Base-by-base conservation (phyloP, 2,888 invertebrate genomes). In the Nomada flava region DNA sequence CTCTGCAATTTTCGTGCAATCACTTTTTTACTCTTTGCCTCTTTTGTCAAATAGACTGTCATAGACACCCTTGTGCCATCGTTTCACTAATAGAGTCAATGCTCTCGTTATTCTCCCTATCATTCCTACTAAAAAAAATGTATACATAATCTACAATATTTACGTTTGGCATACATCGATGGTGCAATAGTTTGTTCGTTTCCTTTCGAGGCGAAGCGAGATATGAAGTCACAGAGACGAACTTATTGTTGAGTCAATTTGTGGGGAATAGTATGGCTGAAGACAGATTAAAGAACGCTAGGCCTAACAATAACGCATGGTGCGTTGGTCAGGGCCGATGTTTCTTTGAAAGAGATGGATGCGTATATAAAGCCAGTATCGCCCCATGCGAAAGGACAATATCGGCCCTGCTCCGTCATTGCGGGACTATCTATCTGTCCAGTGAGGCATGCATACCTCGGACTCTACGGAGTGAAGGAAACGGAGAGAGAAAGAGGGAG, bases 401-500 rank as follows among this genome's bases (percentile, higher is more conserved):
- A 75, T 74, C 72, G 75, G 76, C 82, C 83, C 71, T 83, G 90
- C 88, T 80, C 75, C 83, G 87, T 90, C 89, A 90, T 83, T 82
- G 86, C 83, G 76, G 82, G 84, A 75, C 89, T 84, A 90, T 90
- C 88, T 90, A 85, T 90, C 88, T 82, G 85, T 82, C 86, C 89
- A 82, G 85, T 65, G 88, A 90, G 72, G 84, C 89, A 89, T 90
- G 86, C 90, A 79, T 86, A 83, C 86, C 83, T 83, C 86, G 64
- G 84, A 82, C 83, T 84, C 70, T 47, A 72, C 69, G 13, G 23
- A 36, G 36, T 36, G 36, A 36, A 36, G 36, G 36, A 36, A 36
- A 36, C 9, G 36, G 36, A 36, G 36, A 36, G 36, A 36, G 36
- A 36, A 36, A 71, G 69, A 78, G 78, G 77, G 86, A 84, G 88